A percentile compares a stretch with the other conserved stretches of the same genome.
These are phyloP conservation scores for Salvelinus sp. DNA, from an alignment of 2,113 vertebrate genomes.

Conservation along the genomic window DNA sequence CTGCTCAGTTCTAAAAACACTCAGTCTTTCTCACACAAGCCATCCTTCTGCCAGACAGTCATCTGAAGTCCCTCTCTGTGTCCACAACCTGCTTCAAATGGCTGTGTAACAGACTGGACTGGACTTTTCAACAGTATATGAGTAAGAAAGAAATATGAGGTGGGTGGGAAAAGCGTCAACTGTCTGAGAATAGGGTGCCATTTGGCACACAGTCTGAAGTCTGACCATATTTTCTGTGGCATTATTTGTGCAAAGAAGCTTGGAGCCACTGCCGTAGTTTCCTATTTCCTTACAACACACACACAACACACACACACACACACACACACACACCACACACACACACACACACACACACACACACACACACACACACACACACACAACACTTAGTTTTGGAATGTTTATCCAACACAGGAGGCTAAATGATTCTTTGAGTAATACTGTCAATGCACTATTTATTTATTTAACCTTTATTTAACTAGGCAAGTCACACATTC, in stretches of 20 bases:
- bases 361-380: too few species aligned
- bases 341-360: too few species aligned
- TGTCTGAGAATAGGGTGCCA: slow-evolving; percentile 19
- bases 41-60: slow-evolving; percentile 43
- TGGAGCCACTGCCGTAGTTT: slow-evolving; percentile 25
- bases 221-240: slow-evolving; percentile 57
- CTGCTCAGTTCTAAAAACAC: slow-evolving; percentile 28
- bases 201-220: slow-evolving; percentile 19
- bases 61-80: slow-evolving; percentile 50
- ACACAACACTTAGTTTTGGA: slow-evolving; percentile 26
- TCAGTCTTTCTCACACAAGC: slow-evolving; percentile 39
- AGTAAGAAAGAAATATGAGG: slow-evolving; percentile 46
- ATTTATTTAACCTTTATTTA: too few species aligned
- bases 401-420: slow-evolving; percentile 43
- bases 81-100: slow-evolving; percentile 45
- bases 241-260: slow-evolving; percentile 23
- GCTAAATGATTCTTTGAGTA: slow-evolving; percentile 41
- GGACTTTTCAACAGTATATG: slow-evolving; percentile 14
- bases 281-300: slow-evolving; percentile 26
- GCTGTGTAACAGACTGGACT: slow-evolving; percentile 14
- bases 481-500: too few species aligned
- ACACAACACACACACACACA: too few species aligned
- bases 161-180: slow-evolving; percentile 36
- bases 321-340: too few species aligned
- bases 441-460: not conserved